phyloP scores from a whole-genome alignment of 2,888 invertebrate species.

The Geophilus truncorum region DNA sequence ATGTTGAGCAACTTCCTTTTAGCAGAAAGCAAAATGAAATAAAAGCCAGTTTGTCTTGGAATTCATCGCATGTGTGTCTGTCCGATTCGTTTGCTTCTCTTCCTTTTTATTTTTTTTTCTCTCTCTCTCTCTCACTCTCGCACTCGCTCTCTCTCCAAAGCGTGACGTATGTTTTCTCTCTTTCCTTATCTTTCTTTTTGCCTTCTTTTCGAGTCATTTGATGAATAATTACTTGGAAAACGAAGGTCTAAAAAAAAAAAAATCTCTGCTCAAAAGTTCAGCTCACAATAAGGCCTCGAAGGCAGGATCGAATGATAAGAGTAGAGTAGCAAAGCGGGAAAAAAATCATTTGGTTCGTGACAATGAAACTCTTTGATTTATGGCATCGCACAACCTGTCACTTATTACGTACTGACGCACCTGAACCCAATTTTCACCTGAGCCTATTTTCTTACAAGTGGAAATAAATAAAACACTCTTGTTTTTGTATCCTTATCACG shows the following conservation, averaged over 20 bases:
- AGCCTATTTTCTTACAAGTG: not conserved
- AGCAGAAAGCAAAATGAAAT: not conserved
- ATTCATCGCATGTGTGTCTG: not conserved
- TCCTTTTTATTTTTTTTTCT: not conserved
- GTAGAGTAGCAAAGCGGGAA: not conserved
- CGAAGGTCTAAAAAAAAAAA: not conserved
- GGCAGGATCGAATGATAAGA: constrained; percentile 10
- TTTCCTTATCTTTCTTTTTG: not conserved
- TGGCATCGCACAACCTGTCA: constrained; percentile 15
- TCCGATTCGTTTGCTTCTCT: not conserved
- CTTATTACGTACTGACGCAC: constrained; percentile 14
- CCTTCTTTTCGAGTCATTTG: constrained; percentile 17
- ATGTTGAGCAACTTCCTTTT: not conserved
- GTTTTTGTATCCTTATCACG: constrained; percentile 5
- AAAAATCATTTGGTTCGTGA: constrained; percentile 17
- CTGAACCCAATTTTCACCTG: constrained; percentile 22
- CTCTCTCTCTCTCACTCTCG: too few relatives aligned
- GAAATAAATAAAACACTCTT: constrained; percentile 4
- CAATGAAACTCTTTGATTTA: constrained; percentile 24
- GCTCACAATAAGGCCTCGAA: not conserved
- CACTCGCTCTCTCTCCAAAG: too few relatives aligned
- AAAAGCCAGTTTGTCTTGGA: not conserved
- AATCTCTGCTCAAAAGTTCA: not conserved
- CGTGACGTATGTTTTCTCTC: constrained; percentile 8
- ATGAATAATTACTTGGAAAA: constrained; percentile 25